Conservation (phyloP, 2,888 invertebrate genomes). For the Drosophila suboccidentalis region DNA sequence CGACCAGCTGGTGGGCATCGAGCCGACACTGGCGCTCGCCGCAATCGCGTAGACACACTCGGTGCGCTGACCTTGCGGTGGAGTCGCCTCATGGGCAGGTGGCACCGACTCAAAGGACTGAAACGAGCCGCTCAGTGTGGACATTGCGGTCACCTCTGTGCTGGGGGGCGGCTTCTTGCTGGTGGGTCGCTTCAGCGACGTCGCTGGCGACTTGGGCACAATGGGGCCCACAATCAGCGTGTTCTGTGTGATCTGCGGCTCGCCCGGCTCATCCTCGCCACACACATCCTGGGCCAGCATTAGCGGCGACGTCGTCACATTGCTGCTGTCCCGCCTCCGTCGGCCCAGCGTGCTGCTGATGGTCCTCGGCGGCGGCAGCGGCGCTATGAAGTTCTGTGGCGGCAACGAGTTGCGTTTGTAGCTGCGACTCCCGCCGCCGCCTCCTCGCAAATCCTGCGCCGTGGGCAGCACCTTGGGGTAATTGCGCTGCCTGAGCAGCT, state of each 20-base stretch:
- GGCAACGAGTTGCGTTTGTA: conserved; percentile 86
- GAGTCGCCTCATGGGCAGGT: conserved; percentile 67
- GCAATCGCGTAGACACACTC: conserved; percentile 81
- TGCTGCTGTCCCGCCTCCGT: conserved; percentile 85
- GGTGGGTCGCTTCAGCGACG: conserved; percentile 54
- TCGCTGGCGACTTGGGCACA: conserved; percentile 85
- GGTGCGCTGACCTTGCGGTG: conserved; percentile 81
- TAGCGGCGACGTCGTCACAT: conserved; percentile 85
- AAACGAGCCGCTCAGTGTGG: conserved; percentile 68
- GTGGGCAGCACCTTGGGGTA: conserved; percentile 95
- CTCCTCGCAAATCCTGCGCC: conserved; percentile 54
- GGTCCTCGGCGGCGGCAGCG: conserved; percentile 91
- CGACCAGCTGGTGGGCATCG: conserved; percentile 56
- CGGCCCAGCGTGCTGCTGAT: conserved; percentile 89
- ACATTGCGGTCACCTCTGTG: conserved; percentile 22
- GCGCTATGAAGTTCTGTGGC: conserved; percentile 87
- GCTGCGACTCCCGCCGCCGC: conserved; percentile 2
- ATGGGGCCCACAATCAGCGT: conserved; percentile 87
- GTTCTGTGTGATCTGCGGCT: conserved; percentile 87
- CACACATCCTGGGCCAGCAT: conserved; percentile 86
- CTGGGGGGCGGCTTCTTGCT: conserved; percentile 12
- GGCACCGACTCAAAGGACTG: conserved; percentile 75
- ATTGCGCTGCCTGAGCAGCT: conserved; percentile 91
- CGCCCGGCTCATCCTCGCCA: conserved; percentile 84
- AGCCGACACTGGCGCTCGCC: conserved; percentile 58